Conservation (phyloP, 2,888 invertebrate species). For the Neelides folsomi region DNA sequence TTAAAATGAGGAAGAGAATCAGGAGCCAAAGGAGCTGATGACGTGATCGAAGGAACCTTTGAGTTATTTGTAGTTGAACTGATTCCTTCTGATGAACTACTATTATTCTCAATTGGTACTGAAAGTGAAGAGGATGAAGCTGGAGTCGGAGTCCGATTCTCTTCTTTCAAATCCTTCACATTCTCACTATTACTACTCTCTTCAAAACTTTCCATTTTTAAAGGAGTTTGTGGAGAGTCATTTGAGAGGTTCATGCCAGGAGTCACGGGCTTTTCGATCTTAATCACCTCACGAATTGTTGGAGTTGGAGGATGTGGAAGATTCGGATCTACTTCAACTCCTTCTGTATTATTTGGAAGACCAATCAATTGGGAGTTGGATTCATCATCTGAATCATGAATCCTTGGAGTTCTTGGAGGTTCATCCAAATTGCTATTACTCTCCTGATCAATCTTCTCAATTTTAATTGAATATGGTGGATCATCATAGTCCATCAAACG, state of each 20-base stretch:
- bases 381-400: neutral
- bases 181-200: slow-evolving; percentile 1
- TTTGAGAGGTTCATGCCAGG: neutral
- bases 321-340: neutral
- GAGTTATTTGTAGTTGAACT: neutral
- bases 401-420: slow-evolving; percentile 1
- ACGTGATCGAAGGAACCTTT: too few relatives aligned
- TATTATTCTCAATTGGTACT: slow-evolving; percentile 6
- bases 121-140: slow-evolving; percentile 3
- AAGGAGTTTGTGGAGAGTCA: neutral
- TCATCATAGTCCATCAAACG: neutral
- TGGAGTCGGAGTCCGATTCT: neutral
- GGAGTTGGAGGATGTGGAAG: neutral
- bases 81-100: slow-evolving; percentile 1
- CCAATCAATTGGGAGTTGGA: neutral
- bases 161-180: neutral
- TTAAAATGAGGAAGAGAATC: slow-evolving; percentile 25
- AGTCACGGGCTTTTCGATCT: neutral
- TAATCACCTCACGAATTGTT: neutral
- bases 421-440: neutral
- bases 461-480: slow-evolving; percentile 9
- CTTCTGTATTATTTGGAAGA: neutral
- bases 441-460: neutral
- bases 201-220: neutral
- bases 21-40: neutral